Conservation (phyloP, 2,888 invertebrate genomes). For the Ichneumon xanthorius region DNA sequence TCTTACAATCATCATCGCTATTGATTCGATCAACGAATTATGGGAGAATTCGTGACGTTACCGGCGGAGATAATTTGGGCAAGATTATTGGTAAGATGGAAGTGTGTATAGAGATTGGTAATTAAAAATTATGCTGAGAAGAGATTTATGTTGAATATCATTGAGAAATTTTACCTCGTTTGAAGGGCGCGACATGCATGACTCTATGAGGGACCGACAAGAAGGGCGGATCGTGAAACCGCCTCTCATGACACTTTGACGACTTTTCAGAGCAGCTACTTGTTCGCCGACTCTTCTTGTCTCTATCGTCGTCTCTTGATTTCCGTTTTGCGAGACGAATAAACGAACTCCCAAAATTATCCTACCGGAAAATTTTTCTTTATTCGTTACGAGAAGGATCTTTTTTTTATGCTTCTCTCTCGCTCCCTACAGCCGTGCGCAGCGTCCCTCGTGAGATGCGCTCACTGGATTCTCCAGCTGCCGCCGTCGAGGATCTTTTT, state of each 20-base stretch:
- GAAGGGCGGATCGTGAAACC: conserved; percentile 84
- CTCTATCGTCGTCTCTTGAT: conserved; percentile 53
- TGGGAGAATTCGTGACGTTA: not conserved
- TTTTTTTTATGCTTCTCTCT: not conserved
- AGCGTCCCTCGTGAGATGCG: not conserved
- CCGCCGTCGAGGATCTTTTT: not conserved
- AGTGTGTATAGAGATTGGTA: not conserved
- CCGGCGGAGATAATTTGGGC: not conserved
- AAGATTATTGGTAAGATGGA: not conserved
- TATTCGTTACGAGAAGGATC: not conserved
- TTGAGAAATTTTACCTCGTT: conserved; percentile 81
- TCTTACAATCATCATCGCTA: not conserved
- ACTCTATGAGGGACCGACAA: conserved; percentile 83
- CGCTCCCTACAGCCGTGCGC: not conserved
- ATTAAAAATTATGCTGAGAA: not conserved
- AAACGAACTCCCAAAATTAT: not conserved
- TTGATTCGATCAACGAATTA: not conserved
- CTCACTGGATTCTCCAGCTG: not conserved
- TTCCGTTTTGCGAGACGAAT: not conserved
- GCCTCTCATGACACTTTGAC: conserved; percentile 85
- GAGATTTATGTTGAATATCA: not conserved
- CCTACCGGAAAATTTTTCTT: not conserved
- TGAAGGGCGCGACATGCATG: conserved; percentile 85
- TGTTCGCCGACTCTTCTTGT: conserved; percentile 67
- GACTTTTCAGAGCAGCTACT: conserved; percentile 80